A percentile compares a stretch with the other conserved stretches of the same genome.
phyloP scores from a whole-genome alignment of 2,888 invertebrate genomes.

The Sinohyriopsis cumingii region DNA sequence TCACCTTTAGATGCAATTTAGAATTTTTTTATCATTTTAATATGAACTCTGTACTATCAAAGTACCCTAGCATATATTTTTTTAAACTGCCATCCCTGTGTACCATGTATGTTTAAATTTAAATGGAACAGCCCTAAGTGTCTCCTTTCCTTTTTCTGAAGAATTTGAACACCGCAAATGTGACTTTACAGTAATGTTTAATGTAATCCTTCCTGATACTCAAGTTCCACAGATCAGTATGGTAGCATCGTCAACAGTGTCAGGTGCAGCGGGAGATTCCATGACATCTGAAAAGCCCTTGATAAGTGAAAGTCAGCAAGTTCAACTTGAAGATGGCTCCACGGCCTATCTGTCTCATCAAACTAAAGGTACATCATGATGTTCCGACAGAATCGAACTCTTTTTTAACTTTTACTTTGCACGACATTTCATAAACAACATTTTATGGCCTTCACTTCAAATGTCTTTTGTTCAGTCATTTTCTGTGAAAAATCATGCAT shows the following conservation, averaged over 20 bases:
- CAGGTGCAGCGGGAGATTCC: constrained; percentile 5
- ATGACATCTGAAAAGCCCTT: constrained; percentile 5
- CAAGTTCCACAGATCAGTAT: constrained; percentile 13
- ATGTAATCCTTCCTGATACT: background rate
- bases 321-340: constrained; percentile 69
- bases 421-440: background rate
- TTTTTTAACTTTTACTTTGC: background rate
- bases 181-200: background rate
- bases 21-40: too few relatives aligned
- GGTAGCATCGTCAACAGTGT: constrained; percentile 9
- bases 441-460: background rate
- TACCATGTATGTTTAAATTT: too few relatives aligned
- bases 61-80: too few relatives aligned
- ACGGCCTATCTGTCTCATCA: constrained; percentile 59
- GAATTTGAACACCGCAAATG: background rate
- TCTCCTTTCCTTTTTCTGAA: too few relatives aligned
- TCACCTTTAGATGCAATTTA: too few relatives aligned
- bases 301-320: constrained; percentile 47
- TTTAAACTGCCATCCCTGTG: too few relatives aligned
- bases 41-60: too few relatives aligned
- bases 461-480: background rate
- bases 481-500: too few relatives aligned
- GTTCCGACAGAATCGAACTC: background rate
- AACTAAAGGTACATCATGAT: constrained; percentile 36
- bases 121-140: too few relatives aligned